Base-by-base conservation (phyloP, 2,113 vertebrate genomes). In the Amblyornis subalaris region DNA sequence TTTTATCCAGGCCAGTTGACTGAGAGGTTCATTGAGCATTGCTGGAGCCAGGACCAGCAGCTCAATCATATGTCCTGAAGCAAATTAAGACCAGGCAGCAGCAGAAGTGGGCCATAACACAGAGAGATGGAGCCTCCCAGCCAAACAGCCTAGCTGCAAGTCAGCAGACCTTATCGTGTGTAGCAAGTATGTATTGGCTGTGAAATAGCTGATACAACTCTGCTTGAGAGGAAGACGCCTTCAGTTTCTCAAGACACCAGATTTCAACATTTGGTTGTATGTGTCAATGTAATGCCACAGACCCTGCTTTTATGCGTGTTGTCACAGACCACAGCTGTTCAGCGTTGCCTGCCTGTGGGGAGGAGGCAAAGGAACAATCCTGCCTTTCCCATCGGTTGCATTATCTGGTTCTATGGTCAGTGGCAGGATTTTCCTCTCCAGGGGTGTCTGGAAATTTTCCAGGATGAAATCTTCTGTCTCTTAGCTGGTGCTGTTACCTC, bases 21-120 rank as follows among this genome's bases (percentile, higher is more conserved):
- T 4, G 15, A 76, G 10, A 84, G 14, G 40, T 67, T 60, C 33
- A 22, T 13, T 25, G 6, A 64, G 25, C 45, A 61, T 48, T 82
- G 28, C 53, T 76, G 57, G 35, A 72, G 22, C 12, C 57, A 72
- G 40, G 23, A 72, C 21, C 16, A 70, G 47, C 35, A 78, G 66
- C 61, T 88, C 40, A 40, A 24, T 28, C 0, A 0, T 6, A 51
- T 4, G 7, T 57, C 28, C 62, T 40, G 38, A 76, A 58, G 28
- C 7, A 82, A 61, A 45, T 28, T 25, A 65, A 57, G 31, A 44
- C 55, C 61, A 71, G 21, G 8, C 17, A 45, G n/a, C 6, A 38
- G 18, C 42, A 82, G 50, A 58, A 86, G 9, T 9, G 10, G 16
- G 33, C 60, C 42, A 33, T 42, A 62, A 45, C 1, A 1, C 36